These are phyloP conservation scores for Grapholita molesta DNA, from an alignment of 1,140 invertebrate species.

Conservation along the genomic window DNA sequence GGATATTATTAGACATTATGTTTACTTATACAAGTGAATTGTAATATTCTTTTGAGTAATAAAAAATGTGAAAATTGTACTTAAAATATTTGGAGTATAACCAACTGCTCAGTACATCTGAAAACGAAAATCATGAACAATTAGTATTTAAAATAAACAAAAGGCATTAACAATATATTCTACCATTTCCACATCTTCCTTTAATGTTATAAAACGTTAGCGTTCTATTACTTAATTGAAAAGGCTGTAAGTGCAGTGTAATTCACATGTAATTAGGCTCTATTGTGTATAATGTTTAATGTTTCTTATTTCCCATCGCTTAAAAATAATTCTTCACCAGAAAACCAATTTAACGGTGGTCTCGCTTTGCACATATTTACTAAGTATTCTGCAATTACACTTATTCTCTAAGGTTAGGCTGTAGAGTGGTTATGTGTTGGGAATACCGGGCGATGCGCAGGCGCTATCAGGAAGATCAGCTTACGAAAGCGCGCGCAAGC, in stretches of 20 bases:
- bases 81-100: too few relatives aligned
- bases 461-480: constrained; percentile 13
- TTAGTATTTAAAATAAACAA: too few relatives aligned
- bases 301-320: background rate
- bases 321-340: background rate
- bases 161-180: too few relatives aligned
- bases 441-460: constrained; percentile 35
- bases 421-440: background rate
- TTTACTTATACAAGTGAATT: too few relatives aligned
- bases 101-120: too few relatives aligned
- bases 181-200: background rate
- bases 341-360: background rate
- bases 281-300: background rate
- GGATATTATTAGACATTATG: too few relatives aligned
- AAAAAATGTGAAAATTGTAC: too few relatives aligned
- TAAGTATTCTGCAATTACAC: too few relatives aligned
- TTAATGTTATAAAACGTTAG: background rate
- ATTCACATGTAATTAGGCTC: background rate
- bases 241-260: background rate
- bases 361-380: background rate
- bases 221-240: background rate
- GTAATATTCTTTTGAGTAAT: too few relatives aligned
- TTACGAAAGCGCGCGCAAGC: constrained; percentile 34
- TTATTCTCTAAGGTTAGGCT: background rate
- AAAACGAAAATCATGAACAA: too few relatives aligned